Conservation (phyloP, 1,140 invertebrate species). For the Drosophila sucinea region DNA sequence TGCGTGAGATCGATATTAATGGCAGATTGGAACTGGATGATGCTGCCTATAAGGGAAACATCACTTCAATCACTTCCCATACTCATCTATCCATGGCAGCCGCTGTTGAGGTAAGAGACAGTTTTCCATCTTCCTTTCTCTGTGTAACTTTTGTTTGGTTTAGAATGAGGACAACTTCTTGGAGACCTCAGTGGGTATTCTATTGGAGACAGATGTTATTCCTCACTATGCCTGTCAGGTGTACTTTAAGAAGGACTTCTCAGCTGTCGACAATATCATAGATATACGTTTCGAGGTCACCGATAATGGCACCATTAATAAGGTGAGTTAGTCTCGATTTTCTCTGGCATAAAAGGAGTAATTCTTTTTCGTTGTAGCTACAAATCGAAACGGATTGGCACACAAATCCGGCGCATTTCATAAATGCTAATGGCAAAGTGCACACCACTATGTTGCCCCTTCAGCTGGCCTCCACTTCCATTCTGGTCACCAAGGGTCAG, state of each 20-base stretch:
- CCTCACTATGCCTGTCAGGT: slow-evolving; percentile 86
- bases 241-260: slow-evolving; percentile 87
- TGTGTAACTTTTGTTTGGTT: slow-evolving; percentile 46
- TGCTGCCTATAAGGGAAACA: slow-evolving; percentile 84
- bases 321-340: slow-evolving; percentile 35
- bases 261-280: slow-evolving; percentile 85
- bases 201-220: slow-evolving; percentile 86
- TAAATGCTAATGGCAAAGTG: slow-evolving; percentile 66
- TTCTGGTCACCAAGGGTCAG: slow-evolving; percentile 47
- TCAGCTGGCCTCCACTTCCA: slow-evolving; percentile 52
- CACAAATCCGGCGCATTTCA: slow-evolving; percentile 40
- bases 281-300: slow-evolving; percentile 85
- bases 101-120: slow-evolving; percentile 83
- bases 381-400: slow-evolving; percentile 68
- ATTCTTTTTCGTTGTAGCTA: slow-evolving; percentile 32
- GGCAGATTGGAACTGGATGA: slow-evolving; percentile 84
- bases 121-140: not conserved
- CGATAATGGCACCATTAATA: slow-evolving; percentile 65
- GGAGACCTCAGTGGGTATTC: slow-evolving; percentile 85
- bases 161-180: slow-evolving; percentile 86
- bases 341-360: too few relatives aligned
- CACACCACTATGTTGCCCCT: slow-evolving; percentile 73
- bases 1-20: slow-evolving; percentile 83
- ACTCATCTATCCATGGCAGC: slow-evolving; percentile 83
- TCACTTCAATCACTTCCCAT: slow-evolving; percentile 83